Evolutionary conservation across 2,113 vertebrate species (phyloP), one percentile per base, ranked within the genome.

Genomic region (Tachycineta bicolor): DNA sequence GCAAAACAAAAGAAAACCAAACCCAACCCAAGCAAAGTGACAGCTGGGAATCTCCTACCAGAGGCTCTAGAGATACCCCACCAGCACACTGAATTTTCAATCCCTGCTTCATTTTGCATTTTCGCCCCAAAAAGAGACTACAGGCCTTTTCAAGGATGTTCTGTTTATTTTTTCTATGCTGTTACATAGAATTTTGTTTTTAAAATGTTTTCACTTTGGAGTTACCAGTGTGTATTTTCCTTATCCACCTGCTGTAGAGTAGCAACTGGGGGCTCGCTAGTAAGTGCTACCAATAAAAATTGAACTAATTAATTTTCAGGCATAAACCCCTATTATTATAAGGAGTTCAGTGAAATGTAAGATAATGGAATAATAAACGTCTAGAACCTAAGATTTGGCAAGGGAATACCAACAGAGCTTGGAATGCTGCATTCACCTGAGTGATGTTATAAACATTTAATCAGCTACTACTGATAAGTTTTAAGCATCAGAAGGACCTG

Each of bases 271-370:
- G 34, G 77, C 43, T 41, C 75, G 68, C 60, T 82, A 84, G 33
- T 68, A 83, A 93, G 26, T 59, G 39, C 63, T 76, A 55, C 92
- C 87, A 82, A 93, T 94, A 91, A 95, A 94, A 96, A 94, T 46
- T 80, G 87, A 90, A 70, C 90, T 95, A 93, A 94, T 94, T 92
- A 96, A 69, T 52, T 94, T 93, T 87, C 64, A 84, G 60, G n/a
- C 75, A 89, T 90, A 96, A 94, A 95, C 88, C 71, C 43, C 47
- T 60, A 60, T 88, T 93, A 81, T 89, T 84, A 75, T 53, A 76
- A 78, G 69, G 11, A 85, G 14, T 90, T 90, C 70, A 85, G 55
- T 68, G 62, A 87, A 63, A 88, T 88, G 53, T 71, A 85, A 93
- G 52, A 73, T 91, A 96, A 92, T 56, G 56, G 79, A 95, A 18